Evolutionary conservation across 2,888 invertebrate species (phyloP).

Genomic region (Acronicta leporina): DNA sequence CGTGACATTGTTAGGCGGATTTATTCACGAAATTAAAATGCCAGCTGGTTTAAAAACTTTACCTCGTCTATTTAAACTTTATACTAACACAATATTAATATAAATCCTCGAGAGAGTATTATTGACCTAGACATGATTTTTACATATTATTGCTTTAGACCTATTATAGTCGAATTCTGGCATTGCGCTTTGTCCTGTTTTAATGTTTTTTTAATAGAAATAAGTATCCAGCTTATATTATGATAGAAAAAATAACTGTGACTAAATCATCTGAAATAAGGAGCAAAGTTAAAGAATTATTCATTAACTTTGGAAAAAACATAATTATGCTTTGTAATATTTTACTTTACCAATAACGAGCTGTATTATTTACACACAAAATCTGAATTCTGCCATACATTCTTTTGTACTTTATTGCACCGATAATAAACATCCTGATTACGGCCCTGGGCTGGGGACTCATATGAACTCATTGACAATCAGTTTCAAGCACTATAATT

Average conservation of each 20-base stretch:
- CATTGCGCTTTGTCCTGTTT: not conserved
- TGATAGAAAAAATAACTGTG: not conserved
- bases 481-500: conserved; percentile 7
- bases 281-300: conserved; percentile 5
- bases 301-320: conserved; percentile 34
- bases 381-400: conserved; percentile 18
- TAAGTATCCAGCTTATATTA: not conserved
- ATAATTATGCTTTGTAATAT: conserved; percentile 5
- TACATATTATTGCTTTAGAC: not conserved
- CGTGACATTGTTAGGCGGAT: conserved; percentile 28
- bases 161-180: no score
- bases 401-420: conserved; percentile 45
- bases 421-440: conserved; percentile 29
- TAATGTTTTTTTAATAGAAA: not conserved
- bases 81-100: not conserved
- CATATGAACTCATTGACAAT: conserved; percentile 17
- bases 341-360: conserved; percentile 4
- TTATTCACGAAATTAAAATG: conserved; percentile 1
- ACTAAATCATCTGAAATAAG: not conserved
- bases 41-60: not conserved
- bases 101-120: no score
- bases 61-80: not conserved
- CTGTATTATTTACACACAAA: conserved; percentile 13
- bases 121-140: not conserved
- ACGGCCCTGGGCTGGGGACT: conserved; percentile 20